Conservation (phyloP, 2,888 invertebrate genomes). For the Yponomeuta plumbellus region DNA sequence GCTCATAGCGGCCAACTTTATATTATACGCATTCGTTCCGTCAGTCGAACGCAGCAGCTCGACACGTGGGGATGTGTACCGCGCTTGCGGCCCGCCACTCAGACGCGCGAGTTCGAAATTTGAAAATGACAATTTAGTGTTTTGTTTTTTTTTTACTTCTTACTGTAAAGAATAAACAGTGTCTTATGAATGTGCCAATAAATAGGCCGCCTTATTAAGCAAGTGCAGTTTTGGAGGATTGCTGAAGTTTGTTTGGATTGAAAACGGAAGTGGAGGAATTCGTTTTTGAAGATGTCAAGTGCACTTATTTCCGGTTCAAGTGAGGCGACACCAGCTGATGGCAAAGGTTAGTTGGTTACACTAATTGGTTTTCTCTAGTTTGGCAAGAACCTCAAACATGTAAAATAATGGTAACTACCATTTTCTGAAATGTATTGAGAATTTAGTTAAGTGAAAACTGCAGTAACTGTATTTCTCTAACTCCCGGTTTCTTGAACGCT, state of each 20-base stretch:
- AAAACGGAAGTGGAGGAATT: slow-evolving; percentile 25
- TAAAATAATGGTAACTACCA: no score
- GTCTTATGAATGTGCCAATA: slow-evolving; percentile 51
- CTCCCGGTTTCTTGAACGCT: no score
- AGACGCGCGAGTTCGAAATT: slow-evolving; percentile 34
- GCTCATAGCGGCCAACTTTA: slow-evolving; percentile 50
- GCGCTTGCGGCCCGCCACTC: slow-evolving; percentile 23
- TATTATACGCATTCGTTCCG: slow-evolving; percentile 38
- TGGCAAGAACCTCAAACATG: no score
- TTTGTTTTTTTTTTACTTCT: slow-evolving; percentile 30
- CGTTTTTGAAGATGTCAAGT: slow-evolving; percentile 54
- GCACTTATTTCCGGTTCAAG: slow-evolving; percentile 44
- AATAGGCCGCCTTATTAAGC: slow-evolving; percentile 29
- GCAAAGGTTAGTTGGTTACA: slow-evolving; percentile 50
- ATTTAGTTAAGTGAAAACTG: no score
- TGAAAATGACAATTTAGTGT: slow-evolving; percentile 38
- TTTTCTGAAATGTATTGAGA: no score
- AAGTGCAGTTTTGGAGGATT: slow-evolving; percentile 34
- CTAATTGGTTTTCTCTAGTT: no score
- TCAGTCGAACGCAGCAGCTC: slow-evolving; percentile 54
- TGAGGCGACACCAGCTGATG: slow-evolving; percentile 49
- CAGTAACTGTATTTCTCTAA: no score
- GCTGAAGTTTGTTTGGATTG: slow-evolving; percentile 32
- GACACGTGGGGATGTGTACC: slow-evolving; percentile 38
- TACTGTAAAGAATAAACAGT: slow-evolving; percentile 33